Percentiles rank a stretch among this genome's conserved stretches.
These are phyloP conservation scores for Cyphomyrus plagiostoma DNA, from an alignment of 2,113 vertebrate species.

Conservation along the genomic window DNA sequence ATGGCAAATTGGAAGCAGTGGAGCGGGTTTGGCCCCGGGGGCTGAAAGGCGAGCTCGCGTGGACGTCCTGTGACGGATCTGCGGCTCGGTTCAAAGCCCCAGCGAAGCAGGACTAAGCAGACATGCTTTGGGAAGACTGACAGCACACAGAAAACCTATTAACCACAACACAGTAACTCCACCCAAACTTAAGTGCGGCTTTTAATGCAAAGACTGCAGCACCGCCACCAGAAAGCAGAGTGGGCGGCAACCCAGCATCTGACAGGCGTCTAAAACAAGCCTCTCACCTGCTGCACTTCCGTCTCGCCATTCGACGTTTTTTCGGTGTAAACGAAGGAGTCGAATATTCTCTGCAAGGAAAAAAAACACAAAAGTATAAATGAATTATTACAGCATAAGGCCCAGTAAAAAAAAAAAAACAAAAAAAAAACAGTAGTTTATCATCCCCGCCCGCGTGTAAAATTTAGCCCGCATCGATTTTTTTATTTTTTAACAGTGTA, in stretches of 20 bases:
- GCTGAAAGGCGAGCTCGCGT: background rate
- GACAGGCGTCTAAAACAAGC: background rate
- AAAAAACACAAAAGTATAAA: conserved; percentile 10
- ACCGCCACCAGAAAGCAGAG: background rate
- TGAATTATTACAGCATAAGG: background rate
- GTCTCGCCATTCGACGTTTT: conserved; percentile 96
- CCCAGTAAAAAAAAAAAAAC: no score
- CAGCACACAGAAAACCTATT: background rate
- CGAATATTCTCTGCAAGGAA: conserved; percentile 86
- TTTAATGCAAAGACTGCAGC: background rate
- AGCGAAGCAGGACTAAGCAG: background rate
- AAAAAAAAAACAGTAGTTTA: no score
- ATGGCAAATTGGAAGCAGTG: background rate
- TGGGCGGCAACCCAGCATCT: background rate
- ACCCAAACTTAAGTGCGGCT: background rate
- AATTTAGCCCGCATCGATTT: no score
- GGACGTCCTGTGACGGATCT: background rate
- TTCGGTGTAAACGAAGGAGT: conserved; percentile 93
- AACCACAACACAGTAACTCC: background rate
- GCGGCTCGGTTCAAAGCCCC: background rate
- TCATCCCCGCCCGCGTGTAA: no score
- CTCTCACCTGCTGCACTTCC: conserved; percentile 94
- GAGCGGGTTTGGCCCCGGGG: background rate
- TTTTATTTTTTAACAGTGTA: no score
- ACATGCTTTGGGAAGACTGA: background rate